These are phyloP conservation scores for Esox masquinongy DNA, from an alignment of 2,797 vertebrate species.

Conservation along the genomic window DNA sequence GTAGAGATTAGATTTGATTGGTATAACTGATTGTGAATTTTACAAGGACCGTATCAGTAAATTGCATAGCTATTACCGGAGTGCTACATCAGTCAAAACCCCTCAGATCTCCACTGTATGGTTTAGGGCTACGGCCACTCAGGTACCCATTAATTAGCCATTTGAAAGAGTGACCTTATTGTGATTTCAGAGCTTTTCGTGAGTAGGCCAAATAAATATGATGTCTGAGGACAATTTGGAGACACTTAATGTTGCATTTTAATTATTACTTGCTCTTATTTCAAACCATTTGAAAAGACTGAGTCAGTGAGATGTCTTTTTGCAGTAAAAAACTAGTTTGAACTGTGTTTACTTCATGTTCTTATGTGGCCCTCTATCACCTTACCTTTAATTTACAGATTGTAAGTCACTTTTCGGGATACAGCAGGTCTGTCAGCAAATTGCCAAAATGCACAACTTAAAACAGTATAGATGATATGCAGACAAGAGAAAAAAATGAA, in stretches of 20 bases:
- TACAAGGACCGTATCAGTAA: too few species aligned
- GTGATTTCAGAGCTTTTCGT: not conserved
- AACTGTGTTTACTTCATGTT: not conserved
- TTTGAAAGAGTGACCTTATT: too few species aligned
- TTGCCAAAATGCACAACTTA: not conserved
- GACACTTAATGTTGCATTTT: not conserved
- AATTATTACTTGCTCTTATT: not conserved
- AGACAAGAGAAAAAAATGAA: not conserved
- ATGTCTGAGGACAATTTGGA: not conserved
- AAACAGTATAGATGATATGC: not conserved
- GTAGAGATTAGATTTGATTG: too few species aligned
- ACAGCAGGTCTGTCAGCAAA: not conserved
- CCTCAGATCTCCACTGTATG: too few species aligned
- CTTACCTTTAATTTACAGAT: not conserved
- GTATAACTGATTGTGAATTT: too few species aligned
- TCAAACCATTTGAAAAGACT: not conserved
- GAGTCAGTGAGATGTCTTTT: not conserved
- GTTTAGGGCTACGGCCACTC: too few species aligned
- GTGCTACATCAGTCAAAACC: too few species aligned
- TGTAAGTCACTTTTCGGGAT: not conserved
- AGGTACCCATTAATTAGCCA: too few species aligned
- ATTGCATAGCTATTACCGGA: too few species aligned
- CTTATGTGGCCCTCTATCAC: not conserved
- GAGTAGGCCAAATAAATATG: not conserved
- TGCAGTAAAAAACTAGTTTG: not conserved